Percentiles rank a stretch among this genome's conserved stretches.
Conservation (phyloP, 2,797 vertebrate species). For the Pitangus sulphuratus region DNA sequence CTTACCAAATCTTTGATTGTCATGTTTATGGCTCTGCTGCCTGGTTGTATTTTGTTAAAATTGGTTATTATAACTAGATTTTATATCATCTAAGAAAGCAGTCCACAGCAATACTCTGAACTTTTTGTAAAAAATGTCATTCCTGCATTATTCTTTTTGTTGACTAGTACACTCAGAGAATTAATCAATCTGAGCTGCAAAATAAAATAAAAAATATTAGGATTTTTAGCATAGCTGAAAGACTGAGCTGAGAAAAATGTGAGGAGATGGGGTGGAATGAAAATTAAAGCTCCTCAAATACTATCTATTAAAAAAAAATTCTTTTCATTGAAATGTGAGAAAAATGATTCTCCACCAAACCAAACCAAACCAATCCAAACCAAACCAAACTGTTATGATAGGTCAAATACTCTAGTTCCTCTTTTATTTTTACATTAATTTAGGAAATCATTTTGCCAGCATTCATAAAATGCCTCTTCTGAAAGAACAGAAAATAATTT, state of each 20-base stretch:
- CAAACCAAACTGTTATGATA: background rate
- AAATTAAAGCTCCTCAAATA: background rate
- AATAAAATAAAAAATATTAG: background rate
- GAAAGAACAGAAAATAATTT: background rate
- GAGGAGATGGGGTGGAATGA: background rate
- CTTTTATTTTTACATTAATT: background rate
- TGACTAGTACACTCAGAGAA: background rate
- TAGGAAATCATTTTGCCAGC: background rate
- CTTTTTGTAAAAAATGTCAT: background rate
- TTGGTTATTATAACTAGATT: background rate
- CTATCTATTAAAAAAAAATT: background rate
- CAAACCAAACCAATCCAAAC: background rate
- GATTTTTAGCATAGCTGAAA: background rate
- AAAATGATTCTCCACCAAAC: background rate
- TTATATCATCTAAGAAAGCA: background rate
- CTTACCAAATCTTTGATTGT: background rate
- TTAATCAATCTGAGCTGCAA: background rate
- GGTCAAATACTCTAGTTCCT: background rate
- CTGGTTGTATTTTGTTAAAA: background rate
- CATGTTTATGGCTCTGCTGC: background rate
- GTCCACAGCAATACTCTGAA: background rate
- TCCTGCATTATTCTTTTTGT: conserved; percentile 8
- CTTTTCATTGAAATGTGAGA: background rate
- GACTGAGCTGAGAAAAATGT: background rate
- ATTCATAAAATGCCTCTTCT: background rate